Conservation (phyloP, 2,888 invertebrate genomes). For the Calephelis perditalis region DNA sequence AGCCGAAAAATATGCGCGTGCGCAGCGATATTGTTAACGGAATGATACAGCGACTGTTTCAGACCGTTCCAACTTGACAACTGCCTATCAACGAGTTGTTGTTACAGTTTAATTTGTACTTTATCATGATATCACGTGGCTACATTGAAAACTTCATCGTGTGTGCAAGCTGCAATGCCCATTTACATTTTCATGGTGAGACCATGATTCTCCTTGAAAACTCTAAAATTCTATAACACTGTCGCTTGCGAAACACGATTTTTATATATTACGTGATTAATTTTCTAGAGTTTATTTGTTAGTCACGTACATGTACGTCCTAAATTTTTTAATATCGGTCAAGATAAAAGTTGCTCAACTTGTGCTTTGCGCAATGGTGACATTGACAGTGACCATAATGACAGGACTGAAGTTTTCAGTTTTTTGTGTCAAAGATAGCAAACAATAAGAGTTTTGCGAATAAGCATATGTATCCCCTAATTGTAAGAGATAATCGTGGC, state of each 20-base stretch:
- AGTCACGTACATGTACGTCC: slow-evolving; percentile 41
- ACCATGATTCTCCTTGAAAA: slow-evolving; percentile 30
- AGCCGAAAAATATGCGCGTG: slow-evolving; percentile 43
- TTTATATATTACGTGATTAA: slow-evolving; percentile 26
- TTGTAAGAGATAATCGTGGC: no score
- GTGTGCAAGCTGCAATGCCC: slow-evolving; percentile 38
- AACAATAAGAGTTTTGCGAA: no score
- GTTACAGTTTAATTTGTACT: slow-evolving; percentile 68
- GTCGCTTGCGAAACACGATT: slow-evolving; percentile 22
- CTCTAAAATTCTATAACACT: slow-evolving; percentile 18
- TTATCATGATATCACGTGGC: slow-evolving; percentile 68
- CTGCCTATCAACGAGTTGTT: slow-evolving; percentile 63
- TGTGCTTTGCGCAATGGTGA: slow-evolving; percentile 35
- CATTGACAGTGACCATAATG: slow-evolving; percentile 39
- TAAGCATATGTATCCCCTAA: no score
- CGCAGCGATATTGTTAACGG: slow-evolving; percentile 34
- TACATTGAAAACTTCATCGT: slow-evolving; percentile 37
- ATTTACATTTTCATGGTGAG: slow-evolving; percentile 21
- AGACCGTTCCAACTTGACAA: slow-evolving; percentile 47
- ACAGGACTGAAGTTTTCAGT: slow-evolving; percentile 30
- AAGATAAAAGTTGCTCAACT: slow-evolving; percentile 50
- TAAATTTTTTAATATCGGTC: slow-evolving; percentile 53
- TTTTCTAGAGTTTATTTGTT: slow-evolving; percentile 23
- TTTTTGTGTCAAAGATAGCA: not conserved
- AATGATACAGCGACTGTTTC: slow-evolving; percentile 46